A percentile compares a stretch with the other conserved stretches of the same genome.
Evolutionary conservation across 30 jellyfish, hydroid and myxozoan species (phyloP).

Genomic region (Aurelia sp.): DNA sequence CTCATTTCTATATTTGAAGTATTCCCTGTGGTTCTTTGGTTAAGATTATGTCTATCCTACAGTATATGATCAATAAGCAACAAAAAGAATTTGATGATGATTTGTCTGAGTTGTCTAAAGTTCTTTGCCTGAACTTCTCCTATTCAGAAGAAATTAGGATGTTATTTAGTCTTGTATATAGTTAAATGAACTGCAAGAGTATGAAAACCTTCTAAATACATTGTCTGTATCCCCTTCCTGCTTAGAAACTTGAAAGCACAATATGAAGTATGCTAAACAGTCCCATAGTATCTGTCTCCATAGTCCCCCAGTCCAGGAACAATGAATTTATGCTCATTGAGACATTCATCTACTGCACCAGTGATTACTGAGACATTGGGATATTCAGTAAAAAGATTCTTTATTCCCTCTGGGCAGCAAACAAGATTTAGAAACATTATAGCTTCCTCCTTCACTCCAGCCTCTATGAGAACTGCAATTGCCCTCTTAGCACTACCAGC

Average conservation of each 20-base stretch:
- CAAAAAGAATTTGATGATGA: not conserved
- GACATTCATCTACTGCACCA: conserved; percentile 75
- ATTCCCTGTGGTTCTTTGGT: too few relatives aligned
- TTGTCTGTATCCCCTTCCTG: not conserved
- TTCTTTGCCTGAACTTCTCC: not conserved
- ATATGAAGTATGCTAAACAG: conserved; percentile 32
- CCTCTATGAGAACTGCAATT: conserved; percentile 80
- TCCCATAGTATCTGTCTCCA: conserved; percentile 92
- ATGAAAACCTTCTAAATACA: not conserved
- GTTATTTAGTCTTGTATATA: too few relatives aligned
- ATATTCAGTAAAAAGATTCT: conserved; percentile 49
- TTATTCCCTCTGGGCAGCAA: conserved; percentile 92
- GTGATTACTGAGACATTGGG: conserved; percentile 83
- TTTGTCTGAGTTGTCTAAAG: not conserved
- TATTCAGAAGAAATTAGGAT: too few relatives aligned
- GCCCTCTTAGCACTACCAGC: conserved; percentile 94
- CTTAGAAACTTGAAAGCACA: not conserved
- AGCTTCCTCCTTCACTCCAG: conserved; percentile 82
- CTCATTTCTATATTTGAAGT: too few relatives aligned
- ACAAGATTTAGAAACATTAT: conserved; percentile 86
- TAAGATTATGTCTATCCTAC: too few relatives aligned
- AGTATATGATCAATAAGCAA: too few relatives aligned
- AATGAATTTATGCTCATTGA: conserved; percentile 79
- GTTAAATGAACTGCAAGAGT: too few relatives aligned
- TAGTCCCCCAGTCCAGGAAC: conserved; percentile 97